Base-by-base conservation (phyloP, 2,888 invertebrate genomes). In the Rambutsinella grinnellia region DNA sequence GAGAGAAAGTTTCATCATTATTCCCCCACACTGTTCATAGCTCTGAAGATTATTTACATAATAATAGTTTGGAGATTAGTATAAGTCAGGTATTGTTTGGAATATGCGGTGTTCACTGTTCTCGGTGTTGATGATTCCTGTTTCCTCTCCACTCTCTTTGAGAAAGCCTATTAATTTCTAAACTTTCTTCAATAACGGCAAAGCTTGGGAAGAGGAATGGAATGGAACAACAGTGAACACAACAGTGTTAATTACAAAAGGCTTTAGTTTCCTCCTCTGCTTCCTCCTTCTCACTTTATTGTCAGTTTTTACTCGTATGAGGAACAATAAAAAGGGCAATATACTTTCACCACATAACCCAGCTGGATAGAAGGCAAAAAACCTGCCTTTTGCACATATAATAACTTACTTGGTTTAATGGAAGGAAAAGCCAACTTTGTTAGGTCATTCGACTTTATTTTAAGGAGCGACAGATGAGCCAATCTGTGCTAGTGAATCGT, bases 241-340 rank as follows among this genome's bases (percentile, higher is more conserved):
- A 36, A 36, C 36, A 19, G 54, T 56, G 54, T 56, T 56, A 56
- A 56, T 56, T 56, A 56, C 54, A 56, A 23, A 56, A 56, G 15
- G 23, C 21, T 23, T 56, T 56, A 26, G 54, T 47, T 61, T 17
- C 10, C 26, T 19, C 49, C n/a, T 8, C 15, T n/a, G 49, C 17
- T 3, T 24, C n/a, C 2, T 61, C 61, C n/a, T 61, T 46, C 17
- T 49, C 57, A 27, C 57, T 58, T 36, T 58, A 27, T 21, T 19
- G 27, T 54, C 56, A 36, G 36, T 36, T 6, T 36, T 3, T 3
- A 8, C 44, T 44, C 19, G 21, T 8, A 54, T 54, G 54, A 15
- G 10, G 54, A 51, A 10, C 3, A 10, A 21, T 3, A 51, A 21
- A 17, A 17, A 51, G 21, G 21, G 51, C 21, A 36, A 13, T 36